These are phyloP conservation scores for Euleptes europaea DNA, from an alignment of 2,113 vertebrate genomes.

Conservation along the genomic window DNA sequence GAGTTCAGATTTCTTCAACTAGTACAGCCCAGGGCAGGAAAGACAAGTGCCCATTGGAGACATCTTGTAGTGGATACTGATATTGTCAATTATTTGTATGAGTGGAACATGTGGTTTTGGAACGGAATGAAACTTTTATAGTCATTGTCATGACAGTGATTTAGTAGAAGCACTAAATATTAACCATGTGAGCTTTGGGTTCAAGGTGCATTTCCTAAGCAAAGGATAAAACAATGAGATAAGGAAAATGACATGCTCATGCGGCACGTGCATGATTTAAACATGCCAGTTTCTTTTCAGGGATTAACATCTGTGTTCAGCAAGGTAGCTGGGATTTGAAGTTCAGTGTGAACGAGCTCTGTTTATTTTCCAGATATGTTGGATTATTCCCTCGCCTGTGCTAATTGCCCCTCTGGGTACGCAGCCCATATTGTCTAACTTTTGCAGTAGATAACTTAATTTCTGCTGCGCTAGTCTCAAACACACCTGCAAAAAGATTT, in stretches of 20 bases:
- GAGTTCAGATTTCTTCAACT: neutral
- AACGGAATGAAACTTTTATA: slow-evolving; percentile 11
- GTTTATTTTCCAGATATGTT: slow-evolving; percentile 69
- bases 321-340: slow-evolving; percentile 65
- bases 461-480: slow-evolving; percentile 68
- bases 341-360: slow-evolving; percentile 58
- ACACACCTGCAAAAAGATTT: slow-evolving; percentile 77
- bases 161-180: slow-evolving; percentile 41
- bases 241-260: slow-evolving; percentile 18
- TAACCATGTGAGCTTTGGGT: slow-evolving; percentile 19
- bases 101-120: slow-evolving; percentile 25
- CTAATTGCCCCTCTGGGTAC: slow-evolving; percentile 68
- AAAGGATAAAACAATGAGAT: slow-evolving; percentile 31
- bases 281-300: slow-evolving; percentile 73
- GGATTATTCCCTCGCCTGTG: slow-evolving; percentile 64
- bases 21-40: slow-evolving; percentile 24
- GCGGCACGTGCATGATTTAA: slow-evolving; percentile 64
- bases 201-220: slow-evolving; percentile 10
- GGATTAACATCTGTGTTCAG: slow-evolving; percentile 75
- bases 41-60: slow-evolving; percentile 38
- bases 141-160: neutral
- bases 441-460: slow-evolving; percentile 63
- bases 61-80: slow-evolving; percentile 35
- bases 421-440: slow-evolving; percentile 58
- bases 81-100: slow-evolving; percentile 38